These are phyloP conservation scores for Palythoa caribaeorum DNA, from an alignment of 92 coral and sea anemone species.

Conservation along the genomic window DNA sequence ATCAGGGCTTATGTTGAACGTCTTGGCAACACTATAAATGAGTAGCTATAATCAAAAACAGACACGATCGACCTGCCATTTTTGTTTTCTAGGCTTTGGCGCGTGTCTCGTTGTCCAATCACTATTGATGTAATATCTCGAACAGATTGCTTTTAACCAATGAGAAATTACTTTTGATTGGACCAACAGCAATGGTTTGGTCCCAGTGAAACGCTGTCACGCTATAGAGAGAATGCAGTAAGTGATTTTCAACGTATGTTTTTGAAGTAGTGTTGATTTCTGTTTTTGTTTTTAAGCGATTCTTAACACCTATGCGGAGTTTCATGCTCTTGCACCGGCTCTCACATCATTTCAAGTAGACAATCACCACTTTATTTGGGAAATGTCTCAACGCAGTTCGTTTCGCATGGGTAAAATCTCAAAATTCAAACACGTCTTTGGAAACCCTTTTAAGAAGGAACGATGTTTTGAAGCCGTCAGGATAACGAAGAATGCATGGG, in stretches of 20 bases:
- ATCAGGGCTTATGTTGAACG: no score
- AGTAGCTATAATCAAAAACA: no score
- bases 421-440: slow-evolving; percentile 96
- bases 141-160: slow-evolving; percentile 16
- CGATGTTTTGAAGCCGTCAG: slow-evolving; percentile 91
- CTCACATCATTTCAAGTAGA: slow-evolving; percentile 19
- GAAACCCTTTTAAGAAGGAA: slow-evolving; percentile 92
- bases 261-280: slow-evolving; percentile 8
- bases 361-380: slow-evolving; percentile 1
- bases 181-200: background rate
- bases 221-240: background rate
- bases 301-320: slow-evolving; percentile 38
- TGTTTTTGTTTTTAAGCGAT: slow-evolving; percentile 40
- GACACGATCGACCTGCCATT: background rate
- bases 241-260: background rate
- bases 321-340: slow-evolving; percentile 5
- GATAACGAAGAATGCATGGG: slow-evolving; percentile 87
- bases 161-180: background rate
- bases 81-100: slow-evolving; percentile 46
- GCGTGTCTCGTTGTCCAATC: slow-evolving; percentile 56
- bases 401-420: slow-evolving; percentile 84
- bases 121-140: slow-evolving; percentile 16
- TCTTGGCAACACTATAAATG: no score
- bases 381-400: slow-evolving; percentile 70
- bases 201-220: slow-evolving; percentile 53